Evolutionary conservation across 2,113 vertebrate species (phyloP).

Genomic region (Notarius lentiginosus): DNA sequence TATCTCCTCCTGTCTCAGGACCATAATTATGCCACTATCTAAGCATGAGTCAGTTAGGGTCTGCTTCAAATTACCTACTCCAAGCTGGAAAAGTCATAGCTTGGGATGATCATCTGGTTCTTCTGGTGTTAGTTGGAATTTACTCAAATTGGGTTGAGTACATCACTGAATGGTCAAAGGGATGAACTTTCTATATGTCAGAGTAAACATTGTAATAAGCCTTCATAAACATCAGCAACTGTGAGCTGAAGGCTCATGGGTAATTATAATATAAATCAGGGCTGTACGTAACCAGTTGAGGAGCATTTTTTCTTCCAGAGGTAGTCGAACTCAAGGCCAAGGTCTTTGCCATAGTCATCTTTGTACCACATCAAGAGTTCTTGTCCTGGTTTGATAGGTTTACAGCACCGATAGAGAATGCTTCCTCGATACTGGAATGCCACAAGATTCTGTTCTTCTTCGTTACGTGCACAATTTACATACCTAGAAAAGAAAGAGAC

Average conservation of each 20-base stretch:
- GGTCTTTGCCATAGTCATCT: constrained; percentile 1
- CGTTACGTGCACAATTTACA: constrained; percentile 5
- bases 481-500: not conserved
- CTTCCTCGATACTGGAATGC: constrained; percentile 7
- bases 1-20: not conserved
- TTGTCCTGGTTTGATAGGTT: not conserved
- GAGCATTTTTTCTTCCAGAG: constrained; percentile 12
- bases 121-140: not conserved
- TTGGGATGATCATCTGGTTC: not conserved
- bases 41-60: not conserved
- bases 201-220: not conserved
- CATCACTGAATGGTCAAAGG: not conserved
- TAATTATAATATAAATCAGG: constrained; percentile 1
- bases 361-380: constrained; percentile 13
- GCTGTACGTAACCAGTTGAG: not conserved
- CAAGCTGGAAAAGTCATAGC: not conserved
- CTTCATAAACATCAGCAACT: not conserved
- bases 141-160: not conserved
- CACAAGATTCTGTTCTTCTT: constrained; percentile 17
- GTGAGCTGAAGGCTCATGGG: not conserved
- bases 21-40: not conserved
- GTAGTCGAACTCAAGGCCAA: constrained; percentile 1
- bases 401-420: not conserved
- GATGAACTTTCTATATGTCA: not conserved
- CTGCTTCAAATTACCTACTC: not conserved